Percentiles rank a stretch among this genome's conserved stretches.
Evolutionary conservation across 2,113 vertebrate species (phyloP).

Genomic region (Clarias magur): DNA sequence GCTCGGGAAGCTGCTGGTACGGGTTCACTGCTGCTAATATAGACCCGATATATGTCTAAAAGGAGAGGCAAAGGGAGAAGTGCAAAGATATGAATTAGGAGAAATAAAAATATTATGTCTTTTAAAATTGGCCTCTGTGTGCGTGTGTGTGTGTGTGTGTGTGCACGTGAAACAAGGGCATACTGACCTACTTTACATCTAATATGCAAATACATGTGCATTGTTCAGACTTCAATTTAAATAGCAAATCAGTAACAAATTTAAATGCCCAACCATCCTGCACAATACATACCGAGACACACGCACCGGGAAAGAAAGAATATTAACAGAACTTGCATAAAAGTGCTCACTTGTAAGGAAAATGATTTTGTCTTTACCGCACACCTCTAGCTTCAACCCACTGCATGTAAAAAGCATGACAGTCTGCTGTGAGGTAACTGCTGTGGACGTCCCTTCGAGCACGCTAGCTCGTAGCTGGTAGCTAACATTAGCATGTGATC

Average conservation of each 20-base stretch:
- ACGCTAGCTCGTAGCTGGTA: not conserved
- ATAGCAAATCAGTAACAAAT: constrained; percentile 43
- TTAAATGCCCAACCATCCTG: not conserved
- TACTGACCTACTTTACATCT: constrained; percentile 33
- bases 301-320: not conserved
- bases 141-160: constrained; percentile 24
- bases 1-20: constrained; percentile 82
- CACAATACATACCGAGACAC: not conserved
- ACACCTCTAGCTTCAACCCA: not conserved
- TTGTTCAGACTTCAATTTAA: constrained; percentile 52
- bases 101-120: constrained; percentile 9
- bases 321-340: not conserved
- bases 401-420: not conserved
- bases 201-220: constrained; percentile 49
- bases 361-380: not conserved
- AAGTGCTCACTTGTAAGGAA: not conserved
- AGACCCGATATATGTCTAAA: constrained; percentile 94
- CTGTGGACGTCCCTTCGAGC: not conserved
- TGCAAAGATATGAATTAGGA: not conserved
- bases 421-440: not conserved
- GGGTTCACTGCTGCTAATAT: constrained; percentile 95
- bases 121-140: not conserved
- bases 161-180: not conserved
- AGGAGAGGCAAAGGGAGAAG: not conserved
- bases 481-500: not conserved